Conservation (phyloP, 2,113 vertebrate genomes). For the Protomyctophum bolini region DNA sequence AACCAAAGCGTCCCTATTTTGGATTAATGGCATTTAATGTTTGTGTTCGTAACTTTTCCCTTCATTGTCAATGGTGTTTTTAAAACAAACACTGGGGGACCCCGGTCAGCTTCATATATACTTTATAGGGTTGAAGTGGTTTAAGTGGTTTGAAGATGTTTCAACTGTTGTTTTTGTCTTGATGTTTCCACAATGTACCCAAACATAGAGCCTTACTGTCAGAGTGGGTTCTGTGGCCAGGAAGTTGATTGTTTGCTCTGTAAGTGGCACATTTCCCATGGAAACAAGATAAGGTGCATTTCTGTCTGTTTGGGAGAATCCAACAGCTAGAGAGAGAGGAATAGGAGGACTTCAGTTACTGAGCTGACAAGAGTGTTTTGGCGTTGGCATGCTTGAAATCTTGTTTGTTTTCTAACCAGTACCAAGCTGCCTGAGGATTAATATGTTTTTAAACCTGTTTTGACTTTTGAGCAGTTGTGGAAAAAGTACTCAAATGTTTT, state of each 20-base stretch:
- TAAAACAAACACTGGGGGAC: too few relatives aligned
- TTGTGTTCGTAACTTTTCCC: too few relatives aligned
- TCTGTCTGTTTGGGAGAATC: neutral
- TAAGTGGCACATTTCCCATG: conserved; percentile 15
- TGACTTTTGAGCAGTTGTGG: too few relatives aligned
- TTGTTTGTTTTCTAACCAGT: conserved; percentile 29
- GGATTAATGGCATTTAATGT: too few relatives aligned
- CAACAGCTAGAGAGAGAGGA: neutral
- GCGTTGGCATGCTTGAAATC: neutral
- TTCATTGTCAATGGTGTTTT: too few relatives aligned
- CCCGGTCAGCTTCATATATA: too few relatives aligned
- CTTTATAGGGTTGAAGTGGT: neutral
- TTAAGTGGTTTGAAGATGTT: too few relatives aligned
- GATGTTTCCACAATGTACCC: too few relatives aligned
- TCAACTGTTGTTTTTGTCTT: too few relatives aligned
- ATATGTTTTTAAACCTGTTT: too few relatives aligned
- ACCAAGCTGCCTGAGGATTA: neutral
- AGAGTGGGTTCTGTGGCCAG: neutral
- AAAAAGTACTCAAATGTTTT: too few relatives aligned
- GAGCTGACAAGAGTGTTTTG: neutral
- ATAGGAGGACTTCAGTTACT: too few relatives aligned
- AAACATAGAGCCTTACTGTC: neutral
- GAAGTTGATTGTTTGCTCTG: neutral
- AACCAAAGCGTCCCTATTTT: neutral
- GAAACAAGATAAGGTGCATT: conserved; percentile 19